Base-by-base conservation (phyloP, 2,113 vertebrate species). In the Marcusenius ussheri region DNA sequence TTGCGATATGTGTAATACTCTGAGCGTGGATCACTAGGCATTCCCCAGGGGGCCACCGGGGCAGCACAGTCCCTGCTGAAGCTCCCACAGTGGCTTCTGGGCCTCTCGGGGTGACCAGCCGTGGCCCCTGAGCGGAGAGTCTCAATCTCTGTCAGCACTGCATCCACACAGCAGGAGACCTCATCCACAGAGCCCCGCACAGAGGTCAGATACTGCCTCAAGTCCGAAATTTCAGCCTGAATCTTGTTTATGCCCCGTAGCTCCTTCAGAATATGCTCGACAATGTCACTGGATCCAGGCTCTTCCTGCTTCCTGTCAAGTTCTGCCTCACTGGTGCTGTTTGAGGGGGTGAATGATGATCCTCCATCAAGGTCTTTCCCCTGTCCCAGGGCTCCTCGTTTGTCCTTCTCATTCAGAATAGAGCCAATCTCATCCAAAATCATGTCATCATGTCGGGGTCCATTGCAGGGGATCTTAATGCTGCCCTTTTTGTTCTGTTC, bases 101-200 rank as follows among this genome's bases (percentile, higher is more conserved):
- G 51, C 91, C 74, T 77, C 2, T 91, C 93, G 46, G 94, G 94
- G 0, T 92, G 93, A 86, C 35, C 88, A 7, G 88, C 19, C 70
- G 92, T 94, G 88, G 91, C 93, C 89, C 96, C 93, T 13, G 94
- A 94, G 21, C 99, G 97, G 77, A 98, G 95, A 8, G 97, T 97
- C 93, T 98, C 98, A 90, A 99, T 99, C 94, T 98, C 98, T 62
- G 96, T 95, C 92, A 99, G 92, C 2, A 99, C 97, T 0, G 97
- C 97, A 90, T 99, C 98, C 53, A 99, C 98, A 10, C 98, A 99
- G 87, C 96, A 98, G 49, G 98, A 99, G 3, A 99, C 98, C 93
- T 99, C 98, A 90, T 99, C 98, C 89, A 99, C 98, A 2, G 98
- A 99, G 21, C 98, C 98, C 53, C 95, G 96, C 84, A 99, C 97